Evolutionary conservation across 1,140 invertebrate species (phyloP).

Genomic region (Zaprionus inermis): DNA sequence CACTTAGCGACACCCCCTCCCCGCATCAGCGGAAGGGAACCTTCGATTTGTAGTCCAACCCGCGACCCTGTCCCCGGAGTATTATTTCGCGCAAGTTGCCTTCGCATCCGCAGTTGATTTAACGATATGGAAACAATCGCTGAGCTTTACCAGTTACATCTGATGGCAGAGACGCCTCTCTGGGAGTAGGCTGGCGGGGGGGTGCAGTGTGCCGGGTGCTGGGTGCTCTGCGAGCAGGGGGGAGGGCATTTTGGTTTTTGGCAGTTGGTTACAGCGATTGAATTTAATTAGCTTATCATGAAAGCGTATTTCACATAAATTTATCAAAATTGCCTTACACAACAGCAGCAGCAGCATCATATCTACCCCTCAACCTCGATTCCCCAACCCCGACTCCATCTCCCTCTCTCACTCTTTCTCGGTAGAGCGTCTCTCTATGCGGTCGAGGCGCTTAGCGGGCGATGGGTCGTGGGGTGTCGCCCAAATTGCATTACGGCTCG

Average conservation of each 20-base stretch:
- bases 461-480: slow-evolving; percentile 20
- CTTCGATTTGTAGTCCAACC: no score
- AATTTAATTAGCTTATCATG: slow-evolving; percentile 83
- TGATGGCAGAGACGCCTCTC: not conserved
- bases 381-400: not conserved
- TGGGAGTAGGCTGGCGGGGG: not conserved
- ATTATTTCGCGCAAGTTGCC: not conserved
- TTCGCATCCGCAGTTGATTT: slow-evolving; percentile 15
- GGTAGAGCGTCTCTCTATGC: slow-evolving; percentile 6
- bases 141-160: slow-evolving; percentile 53
- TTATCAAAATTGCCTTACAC: slow-evolving; percentile 82
- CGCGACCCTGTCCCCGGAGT: no score
- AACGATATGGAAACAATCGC: slow-evolving; percentile 73
- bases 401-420: not conserved
- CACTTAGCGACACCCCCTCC: no score
- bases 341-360: slow-evolving; percentile 53
- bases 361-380: slow-evolving; percentile 6
- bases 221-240: not conserved
- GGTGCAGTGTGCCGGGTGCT: slow-evolving; percentile 1
- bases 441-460: slow-evolving; percentile 4
- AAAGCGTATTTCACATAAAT: slow-evolving; percentile 82
- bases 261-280: slow-evolving; percentile 79
- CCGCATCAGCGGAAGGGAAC: no score
- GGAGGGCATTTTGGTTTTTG: slow-evolving; percentile 63
- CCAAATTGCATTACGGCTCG: slow-evolving; percentile 78